These are phyloP conservation scores for Drosophila baimaii DNA, from an alignment of 1,140 invertebrate genomes.

Conservation along the genomic window DNA sequence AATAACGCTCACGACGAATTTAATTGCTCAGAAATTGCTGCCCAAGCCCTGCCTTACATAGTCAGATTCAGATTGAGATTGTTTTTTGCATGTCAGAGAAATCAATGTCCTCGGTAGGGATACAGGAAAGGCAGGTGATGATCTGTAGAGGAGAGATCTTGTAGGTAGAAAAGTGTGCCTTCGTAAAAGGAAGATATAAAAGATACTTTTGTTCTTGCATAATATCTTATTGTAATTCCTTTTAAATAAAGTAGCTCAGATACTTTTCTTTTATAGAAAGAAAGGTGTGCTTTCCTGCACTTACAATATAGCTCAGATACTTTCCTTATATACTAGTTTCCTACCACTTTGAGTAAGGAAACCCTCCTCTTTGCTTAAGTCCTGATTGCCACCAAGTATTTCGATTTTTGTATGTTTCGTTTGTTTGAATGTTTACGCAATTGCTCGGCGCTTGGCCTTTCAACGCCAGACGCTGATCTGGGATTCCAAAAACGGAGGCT, in stretches of 20 bases:
- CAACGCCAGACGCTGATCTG: constrained; percentile 37
- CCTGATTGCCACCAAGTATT: not conserved
- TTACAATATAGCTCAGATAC: not conserved
- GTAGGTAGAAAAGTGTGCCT: not conserved
- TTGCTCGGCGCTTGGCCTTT: constrained; percentile 36
- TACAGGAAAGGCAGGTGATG: constrained; percentile 4
- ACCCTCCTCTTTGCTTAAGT: not conserved
- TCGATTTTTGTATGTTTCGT: not conserved
- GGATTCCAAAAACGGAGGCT: constrained; percentile 1
- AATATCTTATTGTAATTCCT: not conserved
- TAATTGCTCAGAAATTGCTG: constrained; percentile 19
- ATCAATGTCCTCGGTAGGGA: constrained; percentile 1
- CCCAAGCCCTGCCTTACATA: not conserved
- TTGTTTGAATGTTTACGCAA: constrained; percentile 7
- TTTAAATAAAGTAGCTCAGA: not conserved
- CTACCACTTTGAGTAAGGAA: not conserved
- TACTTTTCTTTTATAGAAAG: no score
- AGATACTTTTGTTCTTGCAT: not conserved
- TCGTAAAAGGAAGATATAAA: not conserved
- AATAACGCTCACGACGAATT: constrained; percentile 1
- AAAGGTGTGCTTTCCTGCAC: no score
- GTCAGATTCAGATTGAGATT: not conserved
- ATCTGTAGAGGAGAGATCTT: not conserved
- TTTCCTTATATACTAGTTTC: not conserved
- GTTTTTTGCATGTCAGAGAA: constrained; percentile 18